Evolutionary conservation across 2,113 vertebrate genomes (phyloP).

Genomic region (Gavialis gangeticus): DNA sequence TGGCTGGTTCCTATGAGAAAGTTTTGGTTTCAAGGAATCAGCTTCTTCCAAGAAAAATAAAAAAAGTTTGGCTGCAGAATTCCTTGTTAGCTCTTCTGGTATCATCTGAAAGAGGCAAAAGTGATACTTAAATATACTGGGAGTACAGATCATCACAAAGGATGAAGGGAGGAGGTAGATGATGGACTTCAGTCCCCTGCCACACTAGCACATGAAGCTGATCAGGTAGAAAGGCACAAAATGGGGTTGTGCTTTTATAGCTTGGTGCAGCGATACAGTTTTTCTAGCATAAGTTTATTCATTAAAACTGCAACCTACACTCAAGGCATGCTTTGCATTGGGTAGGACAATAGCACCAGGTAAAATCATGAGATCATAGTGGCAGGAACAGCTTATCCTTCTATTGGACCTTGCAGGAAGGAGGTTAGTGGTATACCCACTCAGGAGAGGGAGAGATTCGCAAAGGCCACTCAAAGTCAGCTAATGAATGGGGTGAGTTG

Average conservation of each 20-base stretch:
- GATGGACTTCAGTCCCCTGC: not conserved
- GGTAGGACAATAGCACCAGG: not conserved
- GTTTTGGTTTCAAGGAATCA: not conserved
- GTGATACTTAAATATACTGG: not conserved
- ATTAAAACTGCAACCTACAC: not conserved
- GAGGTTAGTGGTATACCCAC: not conserved
- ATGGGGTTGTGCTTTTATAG: not conserved
- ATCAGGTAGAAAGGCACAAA: not conserved
- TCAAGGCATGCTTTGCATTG: not conserved
- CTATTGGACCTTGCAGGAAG: not conserved
- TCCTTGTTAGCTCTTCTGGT: not conserved
- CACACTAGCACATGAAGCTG: not conserved
- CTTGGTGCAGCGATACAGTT: not conserved
- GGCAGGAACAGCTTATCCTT: not conserved
- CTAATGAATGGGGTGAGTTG: no score
- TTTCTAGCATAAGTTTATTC: not conserved
- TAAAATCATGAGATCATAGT: not conserved
- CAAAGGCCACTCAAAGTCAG: not conserved
- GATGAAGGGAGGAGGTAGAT: not conserved
- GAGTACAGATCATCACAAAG: not conserved
- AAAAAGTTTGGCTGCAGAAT: conserved; percentile 4
- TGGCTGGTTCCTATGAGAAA: no score
- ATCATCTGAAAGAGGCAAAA: not conserved
- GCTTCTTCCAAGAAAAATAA: not conserved
- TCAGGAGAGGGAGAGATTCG: not conserved